A percentile compares a stretch with the other conserved stretches of the same genome.
Evolutionary conservation across 2,888 invertebrate genomes (phyloP).

Genomic region (Smittia aterrima): DNA sequence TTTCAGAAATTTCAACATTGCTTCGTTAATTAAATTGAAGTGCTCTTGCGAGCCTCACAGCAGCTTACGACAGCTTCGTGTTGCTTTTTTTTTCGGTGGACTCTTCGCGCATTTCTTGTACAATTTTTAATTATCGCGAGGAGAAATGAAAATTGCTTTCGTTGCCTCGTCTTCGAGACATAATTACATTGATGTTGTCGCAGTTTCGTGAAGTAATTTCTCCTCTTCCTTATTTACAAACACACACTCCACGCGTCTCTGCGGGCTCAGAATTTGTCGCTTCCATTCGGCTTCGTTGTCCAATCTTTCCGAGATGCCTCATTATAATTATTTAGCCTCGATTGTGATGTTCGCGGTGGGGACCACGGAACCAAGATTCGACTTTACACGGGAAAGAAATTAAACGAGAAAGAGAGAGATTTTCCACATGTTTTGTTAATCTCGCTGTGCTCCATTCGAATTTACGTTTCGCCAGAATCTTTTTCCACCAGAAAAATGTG

Average conservation of each 20-base stretch:
- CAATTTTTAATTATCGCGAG: conserved; percentile 12
- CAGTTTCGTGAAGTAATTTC: conserved; percentile 8
- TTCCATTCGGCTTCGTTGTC: background rate
- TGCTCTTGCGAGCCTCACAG: background rate
- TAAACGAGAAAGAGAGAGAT: no score
- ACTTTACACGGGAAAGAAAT: background rate
- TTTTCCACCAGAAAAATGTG: background rate
- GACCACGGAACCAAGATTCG: background rate
- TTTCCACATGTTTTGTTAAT: background rate
- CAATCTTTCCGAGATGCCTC: background rate
- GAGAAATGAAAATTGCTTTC: conserved; percentile 4
- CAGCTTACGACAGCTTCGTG: background rate
- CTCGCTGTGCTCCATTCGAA: background rate
- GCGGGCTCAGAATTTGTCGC: conserved; percentile 10
- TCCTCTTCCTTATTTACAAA: background rate
- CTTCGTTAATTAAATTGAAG: conserved; percentile 27
- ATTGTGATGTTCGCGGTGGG: background rate
- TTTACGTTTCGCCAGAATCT: background rate
- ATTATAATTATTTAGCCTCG: background rate
- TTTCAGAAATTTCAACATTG: conserved; percentile 12
- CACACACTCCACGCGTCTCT: background rate
- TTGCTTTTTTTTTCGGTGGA: background rate
- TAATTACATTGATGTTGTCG: background rate
- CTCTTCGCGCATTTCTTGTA: background rate
- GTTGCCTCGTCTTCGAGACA: background rate